Evolutionary conservation across 2,888 invertebrate genomes (phyloP), one percentile per base, ranked within the genome.

Genomic region (Caenorhabditis zanzibari): DNA sequence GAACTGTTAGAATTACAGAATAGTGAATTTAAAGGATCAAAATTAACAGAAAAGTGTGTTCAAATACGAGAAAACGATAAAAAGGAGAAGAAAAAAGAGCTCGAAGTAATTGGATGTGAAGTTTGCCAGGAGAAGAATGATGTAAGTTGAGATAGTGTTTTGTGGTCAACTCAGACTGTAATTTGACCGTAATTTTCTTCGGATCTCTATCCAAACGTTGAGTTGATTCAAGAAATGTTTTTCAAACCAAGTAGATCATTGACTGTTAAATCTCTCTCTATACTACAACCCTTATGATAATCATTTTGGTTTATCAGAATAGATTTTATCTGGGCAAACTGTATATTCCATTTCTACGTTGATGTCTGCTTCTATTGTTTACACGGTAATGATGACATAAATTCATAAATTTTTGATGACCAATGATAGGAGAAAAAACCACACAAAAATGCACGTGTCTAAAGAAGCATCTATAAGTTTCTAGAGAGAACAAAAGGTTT

Each of bases 321-420:
- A 14, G 16, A 54, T 68, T 54, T 52, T 52, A 68, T 54, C 22
- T 5, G 54, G n/a, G 2, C 54, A 68, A 54, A 68, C 49, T 59
- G 16, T 44, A 63, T 52, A 49, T 56, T 54, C 44, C 16, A 7
- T 63, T 24, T 44, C 14, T 19, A 61, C 24, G n/a, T 41, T 63
- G 38, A 38, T 54, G 74, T 54, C 54, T 64, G 64, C 41, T 14
- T 68, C 28, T 35, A 26, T 26, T 49, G 28, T 44, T 35, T 41
- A 58, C 69, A 44, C 56, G 41, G 35, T 12, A 72, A 32, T 58
- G 64, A 54, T 56, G 52, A 63, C 35, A 72, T 47, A 32, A 47
- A 76, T 76, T 68, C 66, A 68, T 64, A 68, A 59, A 24, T 74
- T 41, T 75, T 64, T 72, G 28, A 61, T 64, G 61, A 56, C 56